Conservation (phyloP, 1,140 invertebrate genomes). For the Aporrectodea caliginosa region DNA sequence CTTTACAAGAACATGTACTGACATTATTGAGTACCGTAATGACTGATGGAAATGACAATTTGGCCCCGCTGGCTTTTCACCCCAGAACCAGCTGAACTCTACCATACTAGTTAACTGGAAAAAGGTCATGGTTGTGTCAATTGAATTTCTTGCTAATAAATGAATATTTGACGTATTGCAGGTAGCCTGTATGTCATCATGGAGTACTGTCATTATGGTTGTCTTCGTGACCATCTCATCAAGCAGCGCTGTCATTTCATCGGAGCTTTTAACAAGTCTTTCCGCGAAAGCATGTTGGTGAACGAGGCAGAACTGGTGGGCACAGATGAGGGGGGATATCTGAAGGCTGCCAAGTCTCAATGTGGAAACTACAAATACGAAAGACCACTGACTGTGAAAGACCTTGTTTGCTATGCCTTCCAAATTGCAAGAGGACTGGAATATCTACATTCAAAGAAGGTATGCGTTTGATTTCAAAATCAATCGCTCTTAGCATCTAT, state of each 20-base stretch:
- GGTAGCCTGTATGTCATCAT: conserved; percentile 88
- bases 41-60: no score
- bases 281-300: neutral
- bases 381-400: conserved; percentile 72
- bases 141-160: no score
- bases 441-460: conserved; percentile 85
- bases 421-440: conserved; percentile 97
- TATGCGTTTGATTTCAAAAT: conserved; percentile 53
- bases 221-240: conserved; percentile 82
- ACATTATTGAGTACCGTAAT: no score
- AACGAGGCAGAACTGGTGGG: neutral
- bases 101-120: no score
- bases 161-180: conserved; percentile 36
- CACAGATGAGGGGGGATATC: neutral
- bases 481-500: no score
- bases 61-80: no score
- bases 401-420: conserved; percentile 94
- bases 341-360: neutral
- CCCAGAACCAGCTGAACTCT: no score
- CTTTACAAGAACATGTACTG: no score
- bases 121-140: no score
- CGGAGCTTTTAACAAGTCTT: conserved; percentile 29
- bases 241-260: conserved; percentile 46
- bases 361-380: neutral
- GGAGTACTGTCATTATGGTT: conserved; percentile 91